Conservation (phyloP, 1,140 invertebrate genomes). For the Drosophila carrolli region DNA sequence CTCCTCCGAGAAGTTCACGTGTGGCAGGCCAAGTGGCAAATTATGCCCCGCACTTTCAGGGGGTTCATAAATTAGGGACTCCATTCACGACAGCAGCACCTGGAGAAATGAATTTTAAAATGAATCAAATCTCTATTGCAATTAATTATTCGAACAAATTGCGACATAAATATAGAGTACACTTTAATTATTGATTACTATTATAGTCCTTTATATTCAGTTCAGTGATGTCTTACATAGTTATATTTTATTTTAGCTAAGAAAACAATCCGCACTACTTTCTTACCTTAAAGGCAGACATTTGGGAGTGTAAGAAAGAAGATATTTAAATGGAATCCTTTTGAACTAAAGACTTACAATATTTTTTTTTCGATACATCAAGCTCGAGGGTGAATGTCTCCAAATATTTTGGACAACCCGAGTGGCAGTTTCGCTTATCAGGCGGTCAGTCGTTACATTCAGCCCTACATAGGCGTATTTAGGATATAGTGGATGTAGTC, state of each 20-base stretch:
- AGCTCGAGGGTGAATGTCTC: not conserved
- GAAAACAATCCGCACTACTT: no score
- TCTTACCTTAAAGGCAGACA: no score
- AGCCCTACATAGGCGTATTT: not conserved
- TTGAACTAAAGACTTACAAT: not conserved
- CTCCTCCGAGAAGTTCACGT: conserved; percentile 13
- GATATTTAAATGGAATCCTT: no score
- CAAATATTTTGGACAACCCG: not conserved
- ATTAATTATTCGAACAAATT: no score
- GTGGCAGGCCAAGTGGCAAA: conserved; percentile 46
- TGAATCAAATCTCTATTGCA: no score
- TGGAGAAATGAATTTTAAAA: not conserved
- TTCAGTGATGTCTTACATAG: no score
- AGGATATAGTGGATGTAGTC: conserved; percentile 24
- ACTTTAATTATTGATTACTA: no score
- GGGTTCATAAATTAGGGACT: conserved; percentile 26
- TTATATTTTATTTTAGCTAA: no score
- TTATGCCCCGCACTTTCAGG: conserved; percentile 18
- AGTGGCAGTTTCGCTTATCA: not conserved
- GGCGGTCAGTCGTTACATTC: conserved; percentile 19
- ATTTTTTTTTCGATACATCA: not conserved
- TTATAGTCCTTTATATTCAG: no score
- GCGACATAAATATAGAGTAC: no score
- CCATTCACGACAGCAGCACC: not conserved
- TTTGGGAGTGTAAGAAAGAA: no score